Base-by-base conservation (phyloP, 1,140 invertebrate species). In the Tribolium castaneum region DNA sequence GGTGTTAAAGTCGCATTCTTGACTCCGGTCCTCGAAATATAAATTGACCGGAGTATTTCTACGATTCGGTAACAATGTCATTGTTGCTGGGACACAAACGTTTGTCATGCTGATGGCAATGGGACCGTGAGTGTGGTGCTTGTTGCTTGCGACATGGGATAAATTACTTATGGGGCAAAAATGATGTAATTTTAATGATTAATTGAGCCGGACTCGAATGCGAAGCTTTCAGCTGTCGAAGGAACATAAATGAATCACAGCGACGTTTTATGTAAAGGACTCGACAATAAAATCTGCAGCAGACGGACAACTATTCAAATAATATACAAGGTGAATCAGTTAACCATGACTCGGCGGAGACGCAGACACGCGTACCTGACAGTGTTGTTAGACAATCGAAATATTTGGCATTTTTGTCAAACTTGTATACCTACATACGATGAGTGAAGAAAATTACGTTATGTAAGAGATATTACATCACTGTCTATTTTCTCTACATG, bases 151-250 rank as follows among this genome's bases (percentile, higher is more conserved):
- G 59, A 66, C 59, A 66, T 30, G 59, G 59, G 30, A 66, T 66
- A 66, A 35, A 66, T 66, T 66, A 66, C 59, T 66, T 66, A 66
- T 35, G 30, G 59, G 35, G 59, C 59, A 30, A 66, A 66, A 66
- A 66, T 66, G 59, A 66, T 66, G 59, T 66, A 66, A 66, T 66
- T 66, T 66, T 30, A 66, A 59, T 66, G 59, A 66, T 66, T 66
- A 66, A 66, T 66, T 35, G 59, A 35, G 3, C 59, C 59, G 59
- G 59, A 66, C 25, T 35, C 30, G 4, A 66, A 66, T 39, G 59
- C 59, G 59, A 35, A 66, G 59, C 59, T 66, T 66, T 66, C 25
- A 66, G 59, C 59, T 66, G 59, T 66, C 59, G 59, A 66, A 66
- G 12, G 6, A 35, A 35, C 59, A 35, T 35, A 34, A 66, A 66